Base-by-base conservation (phyloP, 2,888 invertebrate species). In the Drosophila phalerata region DNA sequence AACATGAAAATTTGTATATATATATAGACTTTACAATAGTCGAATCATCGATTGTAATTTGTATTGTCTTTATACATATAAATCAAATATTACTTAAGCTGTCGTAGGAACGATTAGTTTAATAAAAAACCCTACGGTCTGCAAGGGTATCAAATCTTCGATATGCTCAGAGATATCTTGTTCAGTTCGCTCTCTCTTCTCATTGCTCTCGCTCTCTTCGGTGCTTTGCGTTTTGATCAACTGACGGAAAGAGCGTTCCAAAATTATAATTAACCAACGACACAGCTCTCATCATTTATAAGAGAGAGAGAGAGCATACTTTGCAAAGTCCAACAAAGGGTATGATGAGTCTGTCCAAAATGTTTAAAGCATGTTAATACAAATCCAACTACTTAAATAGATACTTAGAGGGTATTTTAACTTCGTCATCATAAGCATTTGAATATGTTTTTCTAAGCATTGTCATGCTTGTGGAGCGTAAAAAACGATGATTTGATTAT, bases 201-300 rank as follows among this genome's bases (percentile, higher is more conserved):
- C 47, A 1, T 17, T 48, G 45, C 57, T 28, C 19, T 8, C 28
- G 30, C 19, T 19, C 48, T 30, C 28, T 11, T 22, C n/a, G 2
- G 11, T 17, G 22, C 19, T 13, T n/a, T 45, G 45, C 22, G n/a
- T 10, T n/a, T 9, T 34, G 53, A 40, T 40, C 53, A 53, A 28
- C 40, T 53, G 52, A 15, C 28, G 30, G 30, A 2, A 30, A 30
- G 30, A 30, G 30, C 30, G 30, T 9, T 10, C 2, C 9, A 30
- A 30, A 30, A 8, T 8, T 9, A 30, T 30, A 30, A 9, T 30
- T 9, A 30, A 30, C 30, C 10, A 9, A 30, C 30, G 30, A 30
- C 30, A 25, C 19, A 48, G 48, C 58, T 58, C 19, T 22, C 5
- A 15, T 1, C 5, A 30, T 4, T 47, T 47, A 6, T 17, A 30